phyloP scores from a whole-genome alignment of 2,113 vertebrate species.

The Lucifuga dentata region DNA sequence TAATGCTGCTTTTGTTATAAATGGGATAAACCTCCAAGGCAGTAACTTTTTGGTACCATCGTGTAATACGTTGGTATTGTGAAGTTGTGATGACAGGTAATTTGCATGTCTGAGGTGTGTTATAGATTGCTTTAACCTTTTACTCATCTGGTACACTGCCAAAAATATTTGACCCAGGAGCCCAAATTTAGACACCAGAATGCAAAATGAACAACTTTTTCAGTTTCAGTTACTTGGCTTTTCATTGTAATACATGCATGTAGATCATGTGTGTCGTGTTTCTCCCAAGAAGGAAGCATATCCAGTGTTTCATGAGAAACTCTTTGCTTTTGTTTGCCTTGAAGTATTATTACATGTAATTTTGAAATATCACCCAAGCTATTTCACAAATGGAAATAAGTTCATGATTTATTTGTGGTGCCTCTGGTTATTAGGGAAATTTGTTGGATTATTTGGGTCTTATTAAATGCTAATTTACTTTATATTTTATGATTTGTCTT shows the following conservation, averaged over 20 bases:
- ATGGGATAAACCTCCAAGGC: not conserved
- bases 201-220: conserved; percentile 47
- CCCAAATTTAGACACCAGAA: conserved; percentile 63
- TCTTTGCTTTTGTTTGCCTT: conserved; percentile 44
- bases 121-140: conserved; percentile 14
- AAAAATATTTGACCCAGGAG: conserved; percentile 35
- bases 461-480: conserved; percentile 30
- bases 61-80: not conserved
- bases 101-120: conserved; percentile 5
- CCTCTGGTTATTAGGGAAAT: conserved; percentile 9
- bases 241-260: conserved; percentile 12
- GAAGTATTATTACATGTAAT: conserved; percentile 13
- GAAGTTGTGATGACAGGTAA: not conserved
- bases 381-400: conserved; percentile 16
- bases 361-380: conserved; percentile 1
- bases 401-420: conserved; percentile 7
- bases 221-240: conserved; percentile 44
- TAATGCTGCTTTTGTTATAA: not conserved
- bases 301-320: conserved; percentile 20
- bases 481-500: not conserved
- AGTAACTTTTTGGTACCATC: not conserved
- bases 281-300: conserved; percentile 31
- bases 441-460: conserved; percentile 17
- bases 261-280: conserved; percentile 23
- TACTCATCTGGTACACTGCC: no score